Conservation (phyloP, 2,888 invertebrate species). For the Drosophila nr. perissopoda region DNA sequence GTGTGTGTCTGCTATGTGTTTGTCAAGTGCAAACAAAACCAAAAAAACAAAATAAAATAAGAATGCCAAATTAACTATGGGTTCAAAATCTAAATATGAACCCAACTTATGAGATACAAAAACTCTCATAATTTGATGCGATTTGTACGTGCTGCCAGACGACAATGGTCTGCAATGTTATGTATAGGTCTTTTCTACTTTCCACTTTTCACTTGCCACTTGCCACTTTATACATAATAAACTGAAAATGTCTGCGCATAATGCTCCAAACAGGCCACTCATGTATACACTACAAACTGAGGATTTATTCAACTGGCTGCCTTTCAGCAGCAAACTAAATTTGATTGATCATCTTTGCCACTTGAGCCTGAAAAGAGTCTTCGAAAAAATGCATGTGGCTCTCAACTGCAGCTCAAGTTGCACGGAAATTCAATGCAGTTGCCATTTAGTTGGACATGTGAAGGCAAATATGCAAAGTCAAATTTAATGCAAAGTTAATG, state of each 20-base stretch:
- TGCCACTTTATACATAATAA: constrained; percentile 12
- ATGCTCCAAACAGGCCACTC: constrained; percentile 8
- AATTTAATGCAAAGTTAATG: constrained; percentile 15
- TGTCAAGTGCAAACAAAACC: constrained; percentile 45
- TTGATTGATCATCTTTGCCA: constrained; percentile 62
- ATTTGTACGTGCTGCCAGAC: constrained; percentile 34
- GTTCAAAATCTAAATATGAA: constrained; percentile 51
- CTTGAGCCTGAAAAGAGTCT: constrained; percentile 11
- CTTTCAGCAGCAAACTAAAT: constrained; percentile 18
- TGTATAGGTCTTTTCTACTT: constrained; percentile 1
- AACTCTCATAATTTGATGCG: constrained; percentile 16
- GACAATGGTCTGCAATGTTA: constrained; percentile 36
- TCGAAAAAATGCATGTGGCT: background rate
- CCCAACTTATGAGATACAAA: constrained; percentile 33
- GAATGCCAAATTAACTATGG: constrained; percentile 48
- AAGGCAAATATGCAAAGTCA: constrained; percentile 1
- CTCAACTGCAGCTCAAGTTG: constrained; percentile 3
- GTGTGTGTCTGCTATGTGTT: constrained; percentile 38
- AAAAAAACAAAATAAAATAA: constrained; percentile 11
- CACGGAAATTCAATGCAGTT: constrained; percentile 21
- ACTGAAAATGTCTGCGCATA: constrained; percentile 32
- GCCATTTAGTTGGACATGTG: constrained; percentile 8
- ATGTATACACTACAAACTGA: background rate
- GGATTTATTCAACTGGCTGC: constrained; percentile 38
- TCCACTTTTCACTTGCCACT: background rate